Conservation (phyloP, 30 jellyfish, hydroid and myxozoan genomes). For the Turritopsis dohrnii region DNA sequence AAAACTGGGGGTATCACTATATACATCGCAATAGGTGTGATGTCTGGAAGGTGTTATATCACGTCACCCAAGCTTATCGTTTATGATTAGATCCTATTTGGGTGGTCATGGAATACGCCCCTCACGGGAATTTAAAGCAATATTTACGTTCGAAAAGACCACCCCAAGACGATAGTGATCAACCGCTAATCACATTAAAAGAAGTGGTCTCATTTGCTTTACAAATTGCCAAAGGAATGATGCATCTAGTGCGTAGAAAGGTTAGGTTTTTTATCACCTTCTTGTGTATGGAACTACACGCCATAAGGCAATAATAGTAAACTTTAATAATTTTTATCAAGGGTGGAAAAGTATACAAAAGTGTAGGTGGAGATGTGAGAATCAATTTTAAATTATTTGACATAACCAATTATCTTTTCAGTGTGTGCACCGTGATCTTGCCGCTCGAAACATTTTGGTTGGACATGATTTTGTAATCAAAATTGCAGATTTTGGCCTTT, state of each 20-base stretch:
- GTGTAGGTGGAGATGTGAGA: too few relatives aligned
- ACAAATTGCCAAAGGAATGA: conserved; percentile 94
- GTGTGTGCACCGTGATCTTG: conserved; percentile 95
- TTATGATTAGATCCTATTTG: conserved; percentile 46
- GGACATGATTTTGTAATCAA: conserved; percentile 72
- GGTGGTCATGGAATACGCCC: conserved; percentile 83
- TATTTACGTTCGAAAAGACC: conserved; percentile 83
- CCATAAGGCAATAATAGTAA: too few relatives aligned
- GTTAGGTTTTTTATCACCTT: conserved; percentile 32
- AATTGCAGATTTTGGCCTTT: conserved; percentile 94
- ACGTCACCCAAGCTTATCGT: too few relatives aligned
- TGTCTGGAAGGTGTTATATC: too few relatives aligned
- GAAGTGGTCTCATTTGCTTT: conserved; percentile 75
- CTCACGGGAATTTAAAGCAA: conserved; percentile 70
- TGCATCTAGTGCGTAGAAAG: conserved; percentile 75
- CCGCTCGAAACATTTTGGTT: conserved; percentile 86
- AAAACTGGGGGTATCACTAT: too few relatives aligned
- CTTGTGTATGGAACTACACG: too few relatives aligned
- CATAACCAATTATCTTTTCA: not conserved
- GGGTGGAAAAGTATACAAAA: too few relatives aligned
- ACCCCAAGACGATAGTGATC: conserved; percentile 40
- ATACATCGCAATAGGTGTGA: too few relatives aligned
- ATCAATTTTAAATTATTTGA: too few relatives aligned
- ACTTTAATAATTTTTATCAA: too few relatives aligned
- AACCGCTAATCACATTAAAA: conserved; percentile 32